Conservation (phyloP, 2,888 invertebrate genomes). For the Oligia fasciuncula region DNA sequence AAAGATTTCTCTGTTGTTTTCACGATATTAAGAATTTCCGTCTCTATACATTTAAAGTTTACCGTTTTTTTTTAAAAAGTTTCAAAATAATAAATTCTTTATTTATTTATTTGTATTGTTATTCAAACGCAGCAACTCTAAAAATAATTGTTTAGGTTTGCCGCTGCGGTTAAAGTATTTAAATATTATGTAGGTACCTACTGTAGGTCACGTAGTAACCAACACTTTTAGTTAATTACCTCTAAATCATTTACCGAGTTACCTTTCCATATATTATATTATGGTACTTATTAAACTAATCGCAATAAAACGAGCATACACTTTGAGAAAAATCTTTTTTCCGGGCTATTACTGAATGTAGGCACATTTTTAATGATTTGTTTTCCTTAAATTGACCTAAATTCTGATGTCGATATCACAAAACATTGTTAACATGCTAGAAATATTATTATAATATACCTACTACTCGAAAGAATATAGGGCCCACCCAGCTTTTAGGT, state of each 20-base stretch:
- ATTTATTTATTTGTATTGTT: not conserved
- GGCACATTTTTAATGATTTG: not conserved
- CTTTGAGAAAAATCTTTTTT: not conserved
- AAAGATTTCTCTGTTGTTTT: not conserved
- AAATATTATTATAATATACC: not conserved
- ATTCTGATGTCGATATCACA: not conserved
- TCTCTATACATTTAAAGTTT: not conserved
- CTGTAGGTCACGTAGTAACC: not conserved
- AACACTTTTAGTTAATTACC: not conserved
- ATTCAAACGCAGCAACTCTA: not conserved
- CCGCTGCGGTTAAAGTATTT: conserved; percentile 10
- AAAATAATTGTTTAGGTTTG: not conserved
- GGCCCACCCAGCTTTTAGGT: too few species aligned
- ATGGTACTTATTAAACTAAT: not conserved
- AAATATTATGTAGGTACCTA: not conserved
- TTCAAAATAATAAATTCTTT: not conserved
- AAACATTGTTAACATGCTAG: not conserved
- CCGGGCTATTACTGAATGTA: not conserved
- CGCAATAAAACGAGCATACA: not conserved
- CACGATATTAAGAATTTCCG: not conserved
- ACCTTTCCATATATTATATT: too few species aligned
- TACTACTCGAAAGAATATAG: too few species aligned
- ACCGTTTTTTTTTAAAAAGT: not conserved
- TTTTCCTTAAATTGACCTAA: conserved; percentile 4
- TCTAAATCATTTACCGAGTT: not conserved